Base-by-base conservation (phyloP, 2,888 invertebrate species). In the Tinea pellionella region DNA sequence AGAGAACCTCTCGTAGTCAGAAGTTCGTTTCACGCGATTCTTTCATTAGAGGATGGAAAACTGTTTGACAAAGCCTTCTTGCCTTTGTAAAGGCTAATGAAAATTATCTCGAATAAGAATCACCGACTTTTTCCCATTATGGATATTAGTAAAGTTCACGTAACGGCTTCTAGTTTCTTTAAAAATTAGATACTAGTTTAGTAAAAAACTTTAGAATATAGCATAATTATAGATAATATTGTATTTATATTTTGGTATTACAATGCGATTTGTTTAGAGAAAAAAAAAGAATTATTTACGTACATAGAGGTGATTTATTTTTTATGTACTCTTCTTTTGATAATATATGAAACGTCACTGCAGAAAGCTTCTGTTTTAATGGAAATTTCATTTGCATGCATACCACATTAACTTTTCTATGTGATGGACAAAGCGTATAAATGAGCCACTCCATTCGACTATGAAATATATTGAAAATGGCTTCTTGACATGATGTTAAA, bases 11-110 rank as follows among this genome's bases (percentile, higher is more conserved):
- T 37, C 9, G 37, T 37, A 37, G 37, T 47, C 47, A 47, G 47
- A 53, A 53, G 53, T 53, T 24, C 53, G 47, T 53, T 53, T 53
- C 53, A 53, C 53, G 53, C 53, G 53, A 53, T 53, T 53, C 24
- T 12, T 24, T 53, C 53, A 53, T 53, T 53, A 53, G 53, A 53
- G 53, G 24, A 53, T 53, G 53, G 53, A 53, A 53, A 53, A 19
- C 24, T 18, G 53, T 53, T 53, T 53, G 53, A 53, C 53, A 53
- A 53, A 53, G 53, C 53, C 53, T 18, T 24, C 12, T 18, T 24
- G 53, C 47, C 53, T 53, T 53, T 53, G 53, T 12, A 24, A 53
- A 53, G 53, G 53, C 53, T 53, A 53, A 53, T 53, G 24, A 53
- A 53, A 53, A 53, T 53, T 53, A 53, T 53, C 53, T 53, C 24